Evolutionary conservation across 2,797 vertebrate genomes (phyloP).

Genomic region (Gobionotothen gibberifrons): DNA sequence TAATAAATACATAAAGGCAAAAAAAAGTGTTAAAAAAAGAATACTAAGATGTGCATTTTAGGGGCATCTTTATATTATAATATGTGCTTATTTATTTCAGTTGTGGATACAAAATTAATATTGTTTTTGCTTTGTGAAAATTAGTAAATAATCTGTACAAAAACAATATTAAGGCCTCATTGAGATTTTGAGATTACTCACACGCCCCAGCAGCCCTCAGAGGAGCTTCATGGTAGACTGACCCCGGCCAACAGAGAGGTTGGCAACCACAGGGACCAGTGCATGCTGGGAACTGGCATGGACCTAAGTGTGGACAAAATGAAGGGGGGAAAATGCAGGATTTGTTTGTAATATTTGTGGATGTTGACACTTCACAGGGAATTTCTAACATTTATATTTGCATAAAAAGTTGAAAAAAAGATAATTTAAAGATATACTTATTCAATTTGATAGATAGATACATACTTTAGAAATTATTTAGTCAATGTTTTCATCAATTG

Average conservation of each 20-base stretch:
- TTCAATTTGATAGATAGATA: background rate
- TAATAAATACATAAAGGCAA: too few relatives aligned
- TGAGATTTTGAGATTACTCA: slow-evolving; percentile 41
- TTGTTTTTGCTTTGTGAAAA: background rate
- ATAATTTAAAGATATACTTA: background rate
- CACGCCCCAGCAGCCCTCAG: slow-evolving; percentile 51
- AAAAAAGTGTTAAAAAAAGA: background rate
- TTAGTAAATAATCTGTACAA: background rate
- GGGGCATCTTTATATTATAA: background rate
- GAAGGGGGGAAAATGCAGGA: slow-evolving; percentile 5
- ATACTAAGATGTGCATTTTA: background rate
- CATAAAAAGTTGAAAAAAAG: background rate
- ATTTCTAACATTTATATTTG: background rate
- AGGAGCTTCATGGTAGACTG: slow-evolving; percentile 55
- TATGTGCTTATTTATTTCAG: background rate
- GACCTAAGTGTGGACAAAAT: slow-evolving; percentile 33
- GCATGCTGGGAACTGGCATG: slow-evolving; percentile 66
- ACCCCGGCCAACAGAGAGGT: slow-evolving; percentile 48
- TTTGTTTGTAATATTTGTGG: slow-evolving; percentile 31
- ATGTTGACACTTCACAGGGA: slow-evolving; percentile 3
- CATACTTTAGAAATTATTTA: too few relatives aligned
- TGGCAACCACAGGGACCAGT: slow-evolving; percentile 50
- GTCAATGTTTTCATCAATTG: too few relatives aligned
- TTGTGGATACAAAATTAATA: background rate
- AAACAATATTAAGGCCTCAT: slow-evolving; percentile 5